Evolutionary conservation across 2,113 vertebrate species (phyloP).

Genomic region (Sinocyclocheilus anshuiensis): DNA sequence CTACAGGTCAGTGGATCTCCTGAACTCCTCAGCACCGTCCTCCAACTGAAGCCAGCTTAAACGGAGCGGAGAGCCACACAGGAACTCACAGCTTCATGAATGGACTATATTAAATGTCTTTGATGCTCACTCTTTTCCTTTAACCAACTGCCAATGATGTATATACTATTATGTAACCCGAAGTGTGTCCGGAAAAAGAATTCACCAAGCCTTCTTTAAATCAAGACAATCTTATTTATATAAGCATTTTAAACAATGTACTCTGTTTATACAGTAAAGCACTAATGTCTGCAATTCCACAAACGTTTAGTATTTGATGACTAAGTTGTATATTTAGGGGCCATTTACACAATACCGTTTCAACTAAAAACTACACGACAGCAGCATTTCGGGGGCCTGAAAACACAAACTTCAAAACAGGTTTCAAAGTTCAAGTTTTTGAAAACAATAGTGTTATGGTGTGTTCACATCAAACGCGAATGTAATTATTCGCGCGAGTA

Average conservation of each 20-base stretch:
- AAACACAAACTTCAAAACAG: too few relatives aligned
- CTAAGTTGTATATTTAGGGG: too few relatives aligned
- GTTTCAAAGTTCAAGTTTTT: too few relatives aligned
- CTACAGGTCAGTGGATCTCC: background rate
- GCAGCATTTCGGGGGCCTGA: too few relatives aligned
- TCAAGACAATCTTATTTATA: background rate
- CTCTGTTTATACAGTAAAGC: too few relatives aligned
- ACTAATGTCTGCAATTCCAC: too few relatives aligned
- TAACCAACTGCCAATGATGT: background rate
- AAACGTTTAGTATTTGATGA: too few relatives aligned
- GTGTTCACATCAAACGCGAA: too few relatives aligned
- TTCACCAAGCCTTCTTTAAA: background rate
- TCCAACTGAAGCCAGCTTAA: background rate
- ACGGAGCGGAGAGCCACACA: slow-evolving; percentile 16
- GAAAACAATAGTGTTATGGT: too few relatives aligned
- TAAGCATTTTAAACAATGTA: background rate
- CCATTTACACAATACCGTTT: too few relatives aligned
- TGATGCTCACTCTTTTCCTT: background rate
- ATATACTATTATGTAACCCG: background rate
- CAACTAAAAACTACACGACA: too few relatives aligned
- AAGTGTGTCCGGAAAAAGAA: background rate
- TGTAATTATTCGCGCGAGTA: too few relatives aligned
- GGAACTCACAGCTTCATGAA: background rate
- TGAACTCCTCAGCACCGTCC: background rate
- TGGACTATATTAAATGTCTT: background rate